Conservation (phyloP, 1,140 invertebrate species). For the Camponotus floridanus region DNA sequence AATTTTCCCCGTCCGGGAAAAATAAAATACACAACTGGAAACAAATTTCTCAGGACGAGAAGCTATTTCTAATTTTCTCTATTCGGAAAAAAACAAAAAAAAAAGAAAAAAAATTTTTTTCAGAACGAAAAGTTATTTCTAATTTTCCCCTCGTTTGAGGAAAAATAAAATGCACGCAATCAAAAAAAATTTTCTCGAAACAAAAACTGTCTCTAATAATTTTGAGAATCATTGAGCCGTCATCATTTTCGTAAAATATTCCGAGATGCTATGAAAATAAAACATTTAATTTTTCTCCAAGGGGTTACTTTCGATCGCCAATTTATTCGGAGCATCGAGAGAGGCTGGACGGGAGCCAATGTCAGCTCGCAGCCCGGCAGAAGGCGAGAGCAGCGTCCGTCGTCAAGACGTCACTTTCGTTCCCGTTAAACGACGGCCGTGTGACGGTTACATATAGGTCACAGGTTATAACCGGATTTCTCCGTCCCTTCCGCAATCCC, state of each 20-base stretch:
- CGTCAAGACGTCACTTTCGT: slow-evolving; percentile 58
- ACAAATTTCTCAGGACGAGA: no score
- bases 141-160: background rate
- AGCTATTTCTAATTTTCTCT: no score
- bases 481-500: background rate
- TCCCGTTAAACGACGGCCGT: slow-evolving; percentile 40
- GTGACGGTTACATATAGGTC: slow-evolving; percentile 34
- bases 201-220: no score
- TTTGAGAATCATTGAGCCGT: background rate
- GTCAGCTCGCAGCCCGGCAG: slow-evolving; percentile 37
- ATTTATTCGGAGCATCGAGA: slow-evolving; percentile 56
- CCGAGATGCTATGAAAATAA: no score
- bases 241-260: background rate
- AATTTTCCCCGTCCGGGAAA: no score
- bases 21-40: no score
- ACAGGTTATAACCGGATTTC: slow-evolving; percentile 1
- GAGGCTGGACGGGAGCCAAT: slow-evolving; percentile 63
- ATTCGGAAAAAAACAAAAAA: no score
- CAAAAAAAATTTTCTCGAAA: no score
- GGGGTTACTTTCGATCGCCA: slow-evolving; percentile 3
- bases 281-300: background rate
- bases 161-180: no score
- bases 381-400: slow-evolving; percentile 12
- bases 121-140: no score
- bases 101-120: no score